These are phyloP conservation scores for Idris sp. DNA, from an alignment of 1,140 invertebrate genomes.

Conservation along the genomic window DNA sequence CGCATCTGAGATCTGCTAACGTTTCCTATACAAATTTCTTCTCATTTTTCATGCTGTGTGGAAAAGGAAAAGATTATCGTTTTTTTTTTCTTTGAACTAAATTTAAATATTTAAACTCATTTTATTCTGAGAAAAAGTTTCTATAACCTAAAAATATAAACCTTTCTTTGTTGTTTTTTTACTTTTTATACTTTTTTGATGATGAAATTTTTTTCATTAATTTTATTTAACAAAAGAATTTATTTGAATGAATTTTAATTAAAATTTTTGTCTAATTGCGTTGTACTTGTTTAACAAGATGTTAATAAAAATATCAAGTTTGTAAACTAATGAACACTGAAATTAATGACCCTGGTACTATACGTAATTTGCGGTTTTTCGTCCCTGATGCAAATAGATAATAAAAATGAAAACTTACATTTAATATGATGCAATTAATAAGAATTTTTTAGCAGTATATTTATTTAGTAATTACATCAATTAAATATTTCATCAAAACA, in stretches of 20 bases:
- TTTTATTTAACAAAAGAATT: no score
- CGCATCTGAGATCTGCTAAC: constrained; percentile 13
- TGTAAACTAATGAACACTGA: background rate
- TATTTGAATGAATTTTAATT: background rate
- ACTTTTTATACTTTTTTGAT: no score
- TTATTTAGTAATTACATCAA: no score
- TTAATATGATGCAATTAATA: no score
- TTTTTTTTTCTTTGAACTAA: background rate
- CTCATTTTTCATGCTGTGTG: constrained; percentile 27
- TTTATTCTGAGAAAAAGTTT: no score
- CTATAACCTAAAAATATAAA: no score
- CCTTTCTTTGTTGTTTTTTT: no score
- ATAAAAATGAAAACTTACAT: no score
- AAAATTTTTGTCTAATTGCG: background rate
- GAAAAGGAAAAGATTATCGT: no score
- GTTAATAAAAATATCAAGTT: constrained; percentile 2
- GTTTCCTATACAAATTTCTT: constrained; percentile 22
- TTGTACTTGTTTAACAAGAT: background rate
- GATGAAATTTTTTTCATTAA: no score
- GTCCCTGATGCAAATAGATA: constrained; percentile 4
- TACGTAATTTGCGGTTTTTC: background rate
- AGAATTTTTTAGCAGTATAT: no score
- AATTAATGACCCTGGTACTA: background rate
- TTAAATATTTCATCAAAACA: no score
- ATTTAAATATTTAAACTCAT: background rate